Evolutionary conservation across 1,140 invertebrate genomes (phyloP), one percentile per base, ranked within the genome.

Genomic region (Pachypeltis micranthus): DNA sequence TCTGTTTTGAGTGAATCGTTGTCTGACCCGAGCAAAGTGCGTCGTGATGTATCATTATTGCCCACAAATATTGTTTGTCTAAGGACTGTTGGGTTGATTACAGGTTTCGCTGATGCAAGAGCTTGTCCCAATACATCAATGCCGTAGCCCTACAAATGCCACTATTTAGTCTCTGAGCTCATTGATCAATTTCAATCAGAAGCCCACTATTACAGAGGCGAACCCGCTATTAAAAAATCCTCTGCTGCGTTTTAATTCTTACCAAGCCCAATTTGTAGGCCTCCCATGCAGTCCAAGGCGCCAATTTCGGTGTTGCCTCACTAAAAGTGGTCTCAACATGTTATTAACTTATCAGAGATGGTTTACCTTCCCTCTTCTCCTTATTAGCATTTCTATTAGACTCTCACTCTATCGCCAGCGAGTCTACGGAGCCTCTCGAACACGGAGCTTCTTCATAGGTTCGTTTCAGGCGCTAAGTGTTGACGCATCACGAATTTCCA

Each of bases 201-300:
- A 51, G 27, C 7, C 27, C 51, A 62, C 55, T 44, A 62, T 62
- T 62, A 62, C 47, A 62, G 54, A 47, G 61, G 44, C 47, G 26
- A 54, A 62, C 44, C 61, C 21, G 26, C 51, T 23, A 62, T 62
- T 62, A 62, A 29, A 55, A 12, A 27, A 27, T 54, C 61, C 26
- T 27, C 51, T 62, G 26, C 61, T 62, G 61, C 56, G 61, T 51
- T 62, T 62, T 62, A 62, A 62, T 62, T 62, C 51, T 62, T 62
- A 62, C 61, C 51, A 51, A 62, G 47, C 56, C 61, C 61, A 62
- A 62, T 62, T 62, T 62, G 61, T 62, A 31, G 61, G 51, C 61
- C 61, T 54, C 61, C 47, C 61, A 62, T 51, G 61, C 56, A 25
- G 61, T 29, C 7, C 23, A 2, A 62, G 61, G 61, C 61, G 61